Evolutionary conservation across 2,888 invertebrate species (phyloP), one percentile per base, ranked within the genome.

Genomic region (Drosophila demipolita): DNA sequence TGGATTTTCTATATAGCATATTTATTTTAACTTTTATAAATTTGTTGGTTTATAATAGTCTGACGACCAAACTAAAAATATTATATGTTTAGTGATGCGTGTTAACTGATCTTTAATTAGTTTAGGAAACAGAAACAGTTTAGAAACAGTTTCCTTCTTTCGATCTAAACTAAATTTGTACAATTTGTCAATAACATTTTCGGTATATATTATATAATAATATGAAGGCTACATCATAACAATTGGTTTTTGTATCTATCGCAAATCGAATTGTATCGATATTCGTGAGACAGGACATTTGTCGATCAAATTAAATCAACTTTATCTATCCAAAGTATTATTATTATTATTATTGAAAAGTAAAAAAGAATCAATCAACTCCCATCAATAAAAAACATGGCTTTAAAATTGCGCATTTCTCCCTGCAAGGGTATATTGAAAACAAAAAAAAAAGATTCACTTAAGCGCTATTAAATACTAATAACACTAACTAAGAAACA

Each of bases 401-500:
- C n/a, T 3, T 12, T 15, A 15, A 40, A 8, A 58, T 2, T 11
- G 0, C 8, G 5, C 40, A n/a, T n/a, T 9, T n/a, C 9, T 4
- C 0, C 0, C 48, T 60, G 53, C 66, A 55, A 55, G 49, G 38
- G 49, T 67, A 36, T 67, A 20, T 35, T 1, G 4, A 52, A 52
- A 53, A 33, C 20, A 5, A 45, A n/a, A 54, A 45, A n/a, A 54
- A 29, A 38, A 38, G 48, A 12, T 45, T 1, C 20, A 33, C 33
- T 42, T 40, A 68, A 52, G 60, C 64, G 48, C 66, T 74, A 38
- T 38, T 62, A 38, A 63, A 26, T 20, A 76, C 72, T 72, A 72
- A 77, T 50, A 58, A 77, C 65, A 76, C 61, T 69, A 77, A 78
- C 50, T 35, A 48, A 48, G 45, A 74, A 66, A 66, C 49, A 20